Base-by-base conservation (phyloP, 2,888 invertebrate species). In the Andrena flavipes region DNA sequence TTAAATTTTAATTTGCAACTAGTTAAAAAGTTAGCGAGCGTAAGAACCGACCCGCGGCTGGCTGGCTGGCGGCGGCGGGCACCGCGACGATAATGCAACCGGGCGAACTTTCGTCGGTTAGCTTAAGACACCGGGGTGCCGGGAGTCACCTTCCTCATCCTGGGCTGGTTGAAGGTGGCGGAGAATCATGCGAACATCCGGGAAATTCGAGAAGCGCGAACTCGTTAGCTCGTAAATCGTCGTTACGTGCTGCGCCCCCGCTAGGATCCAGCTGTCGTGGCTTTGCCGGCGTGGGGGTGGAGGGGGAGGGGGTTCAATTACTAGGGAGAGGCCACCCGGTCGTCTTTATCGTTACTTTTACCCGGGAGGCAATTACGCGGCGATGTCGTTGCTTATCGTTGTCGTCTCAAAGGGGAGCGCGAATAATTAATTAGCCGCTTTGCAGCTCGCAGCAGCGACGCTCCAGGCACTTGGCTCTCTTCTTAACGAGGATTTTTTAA, bases 1-100 rank as follows among this genome's bases (percentile, higher is more conserved):
- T 90, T 91, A 90, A 90, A 91, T 91, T 91, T 91, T 90, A 91
- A 91, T 91, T 91, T 89, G 91, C 90, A 91, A 90, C 89, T 88
- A 90, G 91, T 91, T 91, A 90, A 90, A 90, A 91, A 91, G 91
- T 91, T 91, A 89, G 90, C 84, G 68, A 72, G 70, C 73, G 82
- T 48, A 80, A 67, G 56, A 72, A 71, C 48, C 54, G 69, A 20
- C 60, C 29, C 35, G 70, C 29, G 68, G 42, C 42, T 42, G 42
- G 13, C 42, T 65, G 60, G 62, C 69, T 64, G 65, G 64, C 77
- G 75, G 35, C 71, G 67, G 74, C 62, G 71, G 67, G 74, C 62
- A 71, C 68, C 54, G 83, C 74, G 84, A 87, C 82, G 88, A 89
- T 89, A 89, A 89, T 84, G 80, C 84, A 87, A 90, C 82, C 84